phyloP scores from a whole-genome alignment of 2,797 vertebrate species.

The Phoeniculus purpureus region DNA sequence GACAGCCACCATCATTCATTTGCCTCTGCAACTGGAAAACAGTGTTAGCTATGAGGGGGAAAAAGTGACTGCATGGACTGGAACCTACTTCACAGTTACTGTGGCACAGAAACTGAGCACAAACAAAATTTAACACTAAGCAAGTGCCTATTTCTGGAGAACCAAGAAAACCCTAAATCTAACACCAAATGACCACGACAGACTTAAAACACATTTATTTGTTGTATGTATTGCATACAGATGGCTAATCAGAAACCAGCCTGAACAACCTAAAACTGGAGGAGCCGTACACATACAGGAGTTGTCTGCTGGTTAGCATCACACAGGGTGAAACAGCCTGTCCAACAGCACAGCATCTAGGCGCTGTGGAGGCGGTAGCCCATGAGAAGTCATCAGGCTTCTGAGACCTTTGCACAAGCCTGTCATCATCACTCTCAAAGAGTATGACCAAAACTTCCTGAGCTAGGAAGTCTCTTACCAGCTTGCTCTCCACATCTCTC shows the following conservation, averaged over 20 bases:
- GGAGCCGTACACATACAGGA: neutral
- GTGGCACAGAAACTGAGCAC: neutral
- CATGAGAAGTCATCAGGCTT: neutral
- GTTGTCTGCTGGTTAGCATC: neutral
- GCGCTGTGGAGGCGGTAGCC: neutral
- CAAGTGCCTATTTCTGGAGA: neutral
- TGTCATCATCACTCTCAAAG: neutral
- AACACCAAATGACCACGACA: neutral
- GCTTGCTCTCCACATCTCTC: neutral
- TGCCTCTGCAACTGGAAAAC: constrained; percentile 35
- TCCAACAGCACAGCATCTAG: neutral
- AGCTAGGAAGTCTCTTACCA: neutral
- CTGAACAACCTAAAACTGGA: neutral
- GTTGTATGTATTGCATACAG: neutral
- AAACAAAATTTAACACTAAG: neutral
- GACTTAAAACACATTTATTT: neutral
- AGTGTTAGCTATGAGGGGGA: constrained; percentile 7
- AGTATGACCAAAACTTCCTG: neutral
- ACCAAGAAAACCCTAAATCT: neutral
- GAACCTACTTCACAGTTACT: constrained; percentile 1
- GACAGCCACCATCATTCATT: constrained; percentile 45
- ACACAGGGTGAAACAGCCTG: neutral
- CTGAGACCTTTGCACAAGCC: neutral
- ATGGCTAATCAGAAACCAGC: neutral
- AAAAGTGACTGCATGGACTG: neutral